Conservation (phyloP, 1,140 invertebrate species). For the Drosophila teissieri region DNA sequence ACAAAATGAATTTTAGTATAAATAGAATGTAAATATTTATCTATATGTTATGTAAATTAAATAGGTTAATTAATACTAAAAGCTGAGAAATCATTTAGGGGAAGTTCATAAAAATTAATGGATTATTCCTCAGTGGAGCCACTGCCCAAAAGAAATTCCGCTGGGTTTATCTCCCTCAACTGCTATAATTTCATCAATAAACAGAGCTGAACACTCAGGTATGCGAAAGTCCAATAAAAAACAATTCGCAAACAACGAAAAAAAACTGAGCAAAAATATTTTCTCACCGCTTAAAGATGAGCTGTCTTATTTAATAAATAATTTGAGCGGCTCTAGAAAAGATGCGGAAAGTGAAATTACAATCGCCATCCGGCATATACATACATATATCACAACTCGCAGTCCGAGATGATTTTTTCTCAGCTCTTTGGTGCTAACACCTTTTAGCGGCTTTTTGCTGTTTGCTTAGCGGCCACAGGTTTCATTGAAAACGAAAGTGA, state of each 20-base stretch:
- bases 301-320: slow-evolving; percentile 61
- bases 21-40: neutral
- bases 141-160: slow-evolving; percentile 37
- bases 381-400: slow-evolving; percentile 19
- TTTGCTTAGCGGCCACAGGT: slow-evolving; percentile 53
- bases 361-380: slow-evolving; percentile 17
- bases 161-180: slow-evolving; percentile 48
- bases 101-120: slow-evolving; percentile 16
- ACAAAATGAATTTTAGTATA: neutral
- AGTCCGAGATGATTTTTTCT: slow-evolving; percentile 20
- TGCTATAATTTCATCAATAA: slow-evolving; percentile 71
- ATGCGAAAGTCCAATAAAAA: slow-evolving; percentile 74
- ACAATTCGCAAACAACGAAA: slow-evolving; percentile 29
- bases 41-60: neutral
- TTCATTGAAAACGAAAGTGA: slow-evolving; percentile 80
- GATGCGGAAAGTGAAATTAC: slow-evolving; percentile 81
- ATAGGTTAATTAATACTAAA: neutral
- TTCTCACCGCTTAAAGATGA: slow-evolving; percentile 70
- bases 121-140: slow-evolving; percentile 20
- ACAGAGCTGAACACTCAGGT: slow-evolving; percentile 73
- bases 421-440: slow-evolving; percentile 57
- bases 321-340: slow-evolving; percentile 67
- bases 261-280: slow-evolving; percentile 61
- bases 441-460: slow-evolving; percentile 41
- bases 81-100: neutral